Percentiles rank a stretch among this genome's conserved stretches.
Conservation (phyloP, 2,113 vertebrate genomes). For the Columba janthina region DNA sequence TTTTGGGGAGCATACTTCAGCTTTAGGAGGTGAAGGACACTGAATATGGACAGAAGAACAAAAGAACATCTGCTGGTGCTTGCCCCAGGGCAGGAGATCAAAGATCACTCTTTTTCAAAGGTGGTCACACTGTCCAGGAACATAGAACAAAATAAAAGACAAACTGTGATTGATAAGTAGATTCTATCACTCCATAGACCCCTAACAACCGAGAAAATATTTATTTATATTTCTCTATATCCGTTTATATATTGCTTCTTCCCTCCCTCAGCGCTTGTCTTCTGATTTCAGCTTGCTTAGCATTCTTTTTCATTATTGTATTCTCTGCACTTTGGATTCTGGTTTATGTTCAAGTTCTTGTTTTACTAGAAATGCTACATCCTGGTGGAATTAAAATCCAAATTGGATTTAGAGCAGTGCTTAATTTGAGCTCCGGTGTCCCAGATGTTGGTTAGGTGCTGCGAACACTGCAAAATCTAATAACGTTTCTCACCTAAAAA, state of each 20-base stretch:
- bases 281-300: slow-evolving; percentile 52
- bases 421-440: slow-evolving; percentile 39
- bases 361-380: slow-evolving; percentile 67
- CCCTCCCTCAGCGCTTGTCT: not conserved
- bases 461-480: slow-evolving; percentile 45
- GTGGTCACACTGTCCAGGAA: slow-evolving; percentile 14
- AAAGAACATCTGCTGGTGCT: slow-evolving; percentile 52
- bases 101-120: slow-evolving; percentile 41
- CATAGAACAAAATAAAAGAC: slow-evolving; percentile 18
- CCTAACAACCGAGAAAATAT: not conserved
- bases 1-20: not conserved
- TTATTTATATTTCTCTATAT: slow-evolving; percentile 4
- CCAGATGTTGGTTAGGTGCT: slow-evolving; percentile 25
- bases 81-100: slow-evolving; percentile 17
- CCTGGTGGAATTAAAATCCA: slow-evolving; percentile 60
- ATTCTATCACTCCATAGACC: not conserved
- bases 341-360: slow-evolving; percentile 55
- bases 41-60: slow-evolving; percentile 18
- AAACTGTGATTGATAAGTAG: slow-evolving; percentile 11
- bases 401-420: slow-evolving; percentile 47
- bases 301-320: slow-evolving; percentile 52
- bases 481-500: slow-evolving; percentile 52
- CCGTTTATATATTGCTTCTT: not conserved
- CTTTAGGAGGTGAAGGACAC: slow-evolving; percentile 17
- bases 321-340: slow-evolving; percentile 39